Base-by-base conservation (phyloP, 1,140 invertebrate species). In the Neoseiulus cucumeris region DNA sequence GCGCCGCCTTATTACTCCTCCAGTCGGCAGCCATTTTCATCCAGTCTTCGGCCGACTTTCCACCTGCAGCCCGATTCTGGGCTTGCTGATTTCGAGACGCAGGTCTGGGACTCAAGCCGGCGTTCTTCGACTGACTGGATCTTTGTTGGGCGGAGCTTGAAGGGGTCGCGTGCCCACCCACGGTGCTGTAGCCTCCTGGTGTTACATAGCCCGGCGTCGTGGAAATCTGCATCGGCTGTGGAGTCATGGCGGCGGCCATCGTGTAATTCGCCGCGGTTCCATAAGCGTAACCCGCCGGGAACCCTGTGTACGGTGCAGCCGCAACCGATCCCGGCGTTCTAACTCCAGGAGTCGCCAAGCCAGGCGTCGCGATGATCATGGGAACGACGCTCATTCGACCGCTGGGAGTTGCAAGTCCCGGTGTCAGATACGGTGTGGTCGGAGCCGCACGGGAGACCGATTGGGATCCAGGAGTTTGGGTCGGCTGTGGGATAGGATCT, bases 401-500 rank as follows among this genome's bases (percentile, higher is more conserved):
- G 33, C 33, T 39, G 51, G 51, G 51, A 17, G 51, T 59, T 20
- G 51, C 51, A 25, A 59, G 25, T 1, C 51, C 51, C 22, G 51
- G 51, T 5, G 51, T 59, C 51, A 59, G 17, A 25, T 59, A 59
- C 22, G 51, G 51, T 14, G 25, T 25, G 1, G 51, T 59, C 2
- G 25, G 25, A 2, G 51, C 51, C 14, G 51, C 51, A 39, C 4
- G 33, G 9, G 33, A 6, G 4, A 39, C 33, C 33, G 33, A 39
- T 39, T 39, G 33, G 4, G 33, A 4, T 17, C 51, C 51, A 9
- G 51, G 51, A 2, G 51, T 59, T 17, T 29, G 25, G 2, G 51
- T 20, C 51, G 51, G 33, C 33, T 25, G 25, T 17, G 89, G 88
- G 59, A 89, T 82, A 0, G 90, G 86, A 72, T 96, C 91, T 64